Conservation (phyloP, 2,113 vertebrate genomes). For the Spea bombifrons region DNA sequence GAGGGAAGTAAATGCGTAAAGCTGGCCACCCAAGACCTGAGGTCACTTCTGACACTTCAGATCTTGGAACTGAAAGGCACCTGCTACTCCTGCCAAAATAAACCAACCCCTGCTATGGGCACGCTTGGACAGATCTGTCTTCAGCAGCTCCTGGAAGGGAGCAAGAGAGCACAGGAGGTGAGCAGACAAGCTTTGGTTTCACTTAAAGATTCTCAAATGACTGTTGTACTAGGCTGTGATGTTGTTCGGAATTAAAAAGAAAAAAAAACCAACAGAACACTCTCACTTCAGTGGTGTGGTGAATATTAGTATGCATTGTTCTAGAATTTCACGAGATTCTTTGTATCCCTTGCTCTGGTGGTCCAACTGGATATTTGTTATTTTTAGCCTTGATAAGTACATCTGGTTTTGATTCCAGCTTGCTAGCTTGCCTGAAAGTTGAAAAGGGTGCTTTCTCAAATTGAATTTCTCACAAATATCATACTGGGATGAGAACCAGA, state of each 20-base stretch:
- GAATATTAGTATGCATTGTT: conserved; percentile 65
- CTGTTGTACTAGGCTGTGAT: conserved; percentile 62
- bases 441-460: conserved; percentile 77
- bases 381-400: conserved; percentile 90
- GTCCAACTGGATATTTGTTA: conserved; percentile 90
- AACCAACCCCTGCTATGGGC: conserved; percentile 64
- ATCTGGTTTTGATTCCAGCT: conserved; percentile 98
- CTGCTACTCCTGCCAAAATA: conserved; percentile 74
- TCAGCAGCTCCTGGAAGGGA: conserved; percentile 54
- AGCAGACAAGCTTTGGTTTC: conserved; percentile 58
- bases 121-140: conserved; percentile 63
- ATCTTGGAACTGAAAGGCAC: conserved; percentile 69
- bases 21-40: conserved; percentile 73
- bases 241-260: conserved; percentile 58
- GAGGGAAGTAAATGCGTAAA: conserved; percentile 69
- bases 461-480: conserved; percentile 95
- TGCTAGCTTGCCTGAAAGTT: conserved; percentile 84
- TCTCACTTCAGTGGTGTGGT: conserved; percentile 52
- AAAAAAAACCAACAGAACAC: conserved; percentile 21
- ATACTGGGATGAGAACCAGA: conserved; percentile 76
- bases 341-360: conserved; percentile 75
- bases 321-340: conserved; percentile 64
- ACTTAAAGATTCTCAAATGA: conserved; percentile 69
- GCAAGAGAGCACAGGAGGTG: conserved; percentile 45
- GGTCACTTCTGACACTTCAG: conserved; percentile 70